These are phyloP conservation scores for Euleptes europaea DNA, from an alignment of 2,113 vertebrate species.

Conservation along the genomic window DNA sequence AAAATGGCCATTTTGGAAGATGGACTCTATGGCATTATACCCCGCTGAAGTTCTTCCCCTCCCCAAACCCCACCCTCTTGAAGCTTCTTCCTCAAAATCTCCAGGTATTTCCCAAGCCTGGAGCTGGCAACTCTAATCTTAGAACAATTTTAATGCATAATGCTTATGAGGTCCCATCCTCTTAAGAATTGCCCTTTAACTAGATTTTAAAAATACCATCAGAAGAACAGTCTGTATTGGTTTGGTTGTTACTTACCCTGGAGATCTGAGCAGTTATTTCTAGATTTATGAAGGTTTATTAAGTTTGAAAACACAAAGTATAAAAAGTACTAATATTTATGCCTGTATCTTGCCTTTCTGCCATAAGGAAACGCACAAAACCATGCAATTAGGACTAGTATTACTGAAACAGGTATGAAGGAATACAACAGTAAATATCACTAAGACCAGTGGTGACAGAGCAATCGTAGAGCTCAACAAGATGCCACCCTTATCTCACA, in stretches of 20 bases:
- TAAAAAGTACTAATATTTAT: background rate
- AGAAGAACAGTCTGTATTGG: background rate
- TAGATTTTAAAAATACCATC: background rate
- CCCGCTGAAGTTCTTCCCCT: no score
- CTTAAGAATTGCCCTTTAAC: background rate
- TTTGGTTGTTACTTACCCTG: background rate
- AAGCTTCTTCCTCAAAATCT: no score
- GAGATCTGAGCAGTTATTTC: background rate
- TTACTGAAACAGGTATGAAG: background rate
- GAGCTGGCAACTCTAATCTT: no score
- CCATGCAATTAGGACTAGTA: background rate
- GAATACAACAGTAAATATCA: no score
- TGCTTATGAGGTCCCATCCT: background rate
- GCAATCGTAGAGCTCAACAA: no score
- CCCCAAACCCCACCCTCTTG: no score
- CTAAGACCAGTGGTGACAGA: no score
- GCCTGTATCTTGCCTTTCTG: no score
- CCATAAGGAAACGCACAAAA: background rate
- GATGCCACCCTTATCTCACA: no score
- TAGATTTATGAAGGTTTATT: background rate
- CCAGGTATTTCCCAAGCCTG: no score
- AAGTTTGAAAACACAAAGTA: background rate
- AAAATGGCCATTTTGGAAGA: no score
- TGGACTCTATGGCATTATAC: no score
- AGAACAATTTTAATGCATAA: background rate